phyloP scores from a whole-genome alignment of 23 tunicate species.

The Clavelina lepadiformis region DNA sequence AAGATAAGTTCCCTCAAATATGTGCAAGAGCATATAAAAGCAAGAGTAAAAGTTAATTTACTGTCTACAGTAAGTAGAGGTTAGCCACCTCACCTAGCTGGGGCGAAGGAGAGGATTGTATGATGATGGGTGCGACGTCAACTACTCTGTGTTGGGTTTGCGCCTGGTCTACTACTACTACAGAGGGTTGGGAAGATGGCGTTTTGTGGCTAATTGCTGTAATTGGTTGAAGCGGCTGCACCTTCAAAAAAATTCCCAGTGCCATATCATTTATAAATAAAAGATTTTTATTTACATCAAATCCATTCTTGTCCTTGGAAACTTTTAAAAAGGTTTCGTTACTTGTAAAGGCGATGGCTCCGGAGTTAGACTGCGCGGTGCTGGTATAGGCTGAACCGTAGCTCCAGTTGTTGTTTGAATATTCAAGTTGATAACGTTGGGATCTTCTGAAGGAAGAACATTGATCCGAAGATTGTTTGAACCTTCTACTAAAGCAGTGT shows the following conservation, averaged over 20 bases:
- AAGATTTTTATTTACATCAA: background rate
- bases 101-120: constrained; percentile 9
- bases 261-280: background rate
- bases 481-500: constrained; percentile 13
- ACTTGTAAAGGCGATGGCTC: constrained; percentile 10
- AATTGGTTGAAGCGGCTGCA: constrained; percentile 37
- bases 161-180: background rate
- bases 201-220: constrained; percentile 23
- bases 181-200: background rate
- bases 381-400: background rate
- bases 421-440: constrained; percentile 80
- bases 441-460: constrained; percentile 80
- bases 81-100: too few species aligned
- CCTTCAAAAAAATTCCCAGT: constrained; percentile 11
- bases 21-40: too few species aligned
- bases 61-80: too few species aligned
- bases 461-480: constrained; percentile 70
- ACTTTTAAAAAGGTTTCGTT: background rate
- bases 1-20: too few species aligned
- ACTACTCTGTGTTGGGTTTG: constrained; percentile 72
- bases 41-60: too few species aligned
- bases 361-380: background rate
- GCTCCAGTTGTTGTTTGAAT: constrained; percentile 11
- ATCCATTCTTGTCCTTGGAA: background rate
- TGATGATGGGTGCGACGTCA: constrained; percentile 51